Base-by-base conservation (phyloP, 2,113 vertebrate genomes). In the Halichoerus grypus region DNA sequence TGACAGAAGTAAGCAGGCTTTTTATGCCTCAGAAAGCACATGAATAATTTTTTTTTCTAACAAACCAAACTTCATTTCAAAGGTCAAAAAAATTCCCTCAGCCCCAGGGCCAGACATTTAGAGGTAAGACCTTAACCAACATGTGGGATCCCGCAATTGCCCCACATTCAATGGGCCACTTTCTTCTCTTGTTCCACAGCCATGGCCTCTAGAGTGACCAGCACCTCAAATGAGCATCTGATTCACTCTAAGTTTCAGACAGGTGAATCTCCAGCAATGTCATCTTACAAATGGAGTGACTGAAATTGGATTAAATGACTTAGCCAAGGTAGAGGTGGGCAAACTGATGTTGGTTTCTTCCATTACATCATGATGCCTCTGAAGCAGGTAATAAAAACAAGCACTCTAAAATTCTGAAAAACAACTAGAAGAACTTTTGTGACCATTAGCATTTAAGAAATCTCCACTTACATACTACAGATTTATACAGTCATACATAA, bases 361-460 rank as follows among this genome's bases (percentile, higher is more conserved):
- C 71, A 19, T 80, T 80, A 69, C 15, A 81, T 39, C 55, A 33
- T 5, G 39, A 53, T 26, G 1, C 8, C 49, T 89, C 76, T 82
- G 91, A 71, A 95, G 69, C 53, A 79, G 36, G 4, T 31, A 88
- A 77, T 93, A 8, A 91, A 67, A 82, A 53, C n/a, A 94, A 89
- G 63, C 10, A 5, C 42, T 79, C 33, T 39, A 31, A 91, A 82
- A 55, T 51, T 42, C 80, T 65, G 81, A 76, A 81, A 95, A 93
- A 92, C 8, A 89, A 12, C 21, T 79, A 63, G 31, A 61, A 67
- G 42, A 74, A 95, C 24, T 76, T 86, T 85, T 67, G 12, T 80
- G 21, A 69, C 13, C 21, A 69, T 80, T 31, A 14, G n/a, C 76
- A 76, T 81, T 81, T 90, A 80, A 69, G 89, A 88, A 80, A 89